A percentile compares a stretch with the other conserved stretches of the same genome.
Conservation (phyloP, 2,797 vertebrate species). For the Cyclopterus lumpus region DNA sequence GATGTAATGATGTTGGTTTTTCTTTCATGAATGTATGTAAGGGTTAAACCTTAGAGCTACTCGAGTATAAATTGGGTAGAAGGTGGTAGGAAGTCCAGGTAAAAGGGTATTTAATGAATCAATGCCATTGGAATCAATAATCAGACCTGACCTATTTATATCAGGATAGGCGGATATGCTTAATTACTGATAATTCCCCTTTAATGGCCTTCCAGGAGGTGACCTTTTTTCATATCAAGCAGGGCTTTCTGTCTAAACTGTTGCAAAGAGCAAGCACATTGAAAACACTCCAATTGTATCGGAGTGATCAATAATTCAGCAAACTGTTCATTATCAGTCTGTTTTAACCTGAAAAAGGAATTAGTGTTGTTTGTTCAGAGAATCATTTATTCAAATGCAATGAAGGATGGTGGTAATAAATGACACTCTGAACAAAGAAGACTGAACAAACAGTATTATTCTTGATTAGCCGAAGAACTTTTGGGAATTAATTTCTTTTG, state of each 20-base stretch:
- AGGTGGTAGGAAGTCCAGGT: neutral
- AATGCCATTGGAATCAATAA: neutral
- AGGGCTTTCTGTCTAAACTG: conserved; percentile 22
- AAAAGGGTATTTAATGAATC: neutral
- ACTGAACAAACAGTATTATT: conserved; percentile 12
- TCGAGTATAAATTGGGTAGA: neutral
- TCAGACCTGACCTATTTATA: neutral
- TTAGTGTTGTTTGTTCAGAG: conserved; percentile 30
- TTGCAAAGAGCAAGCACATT: conserved; percentile 33
- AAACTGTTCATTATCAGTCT: conserved; percentile 7
- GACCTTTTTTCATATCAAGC: neutral
- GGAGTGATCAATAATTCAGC: conserved; percentile 56
- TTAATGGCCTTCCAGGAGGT: neutral
- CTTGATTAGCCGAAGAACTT: conserved; percentile 4
- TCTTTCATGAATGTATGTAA: neutral
- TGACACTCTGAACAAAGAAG: conserved; percentile 21
- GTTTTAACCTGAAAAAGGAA: conserved; percentile 12
- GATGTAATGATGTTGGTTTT: neutral
- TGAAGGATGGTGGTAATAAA: conserved; percentile 9
- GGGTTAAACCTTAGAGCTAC: neutral
- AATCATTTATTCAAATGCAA: conserved; percentile 25
- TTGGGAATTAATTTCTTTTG: conserved; percentile 1
- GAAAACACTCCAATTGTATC: neutral
- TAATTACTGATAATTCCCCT: neutral
- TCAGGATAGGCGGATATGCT: neutral